Conservation (phyloP, 2,888 invertebrate species). For the Pherbina coryleti region DNA sequence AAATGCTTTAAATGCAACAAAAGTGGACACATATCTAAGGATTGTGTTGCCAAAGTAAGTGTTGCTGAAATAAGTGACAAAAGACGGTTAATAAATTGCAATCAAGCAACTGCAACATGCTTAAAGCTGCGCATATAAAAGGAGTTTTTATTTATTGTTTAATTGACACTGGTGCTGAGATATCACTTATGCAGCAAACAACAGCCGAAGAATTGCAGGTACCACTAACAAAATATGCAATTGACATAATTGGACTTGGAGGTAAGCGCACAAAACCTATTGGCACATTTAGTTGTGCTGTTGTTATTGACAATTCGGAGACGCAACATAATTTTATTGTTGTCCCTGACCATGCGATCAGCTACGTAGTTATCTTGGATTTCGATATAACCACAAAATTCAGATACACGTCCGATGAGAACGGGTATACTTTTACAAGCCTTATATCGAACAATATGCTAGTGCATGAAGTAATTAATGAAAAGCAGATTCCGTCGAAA, state of each 20-base stretch:
- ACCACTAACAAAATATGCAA: neutral
- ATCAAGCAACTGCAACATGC: neutral
- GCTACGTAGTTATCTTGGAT: conserved; percentile 28
- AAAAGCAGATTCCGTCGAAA: neutral
- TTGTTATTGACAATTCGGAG: conserved; percentile 14
- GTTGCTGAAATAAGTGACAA: too few relatives aligned
- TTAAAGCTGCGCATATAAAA: conserved; percentile 23
- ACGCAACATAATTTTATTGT: conserved; percentile 30
- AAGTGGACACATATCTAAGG: conserved; percentile 39
- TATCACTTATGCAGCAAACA: conserved; percentile 30
- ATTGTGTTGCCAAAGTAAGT: conserved; percentile 9
- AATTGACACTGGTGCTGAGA: conserved; percentile 28
- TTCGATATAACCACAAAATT: conserved; percentile 36
- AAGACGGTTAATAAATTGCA: neutral
- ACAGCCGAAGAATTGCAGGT: conserved; percentile 27
- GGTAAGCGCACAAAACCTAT: conserved; percentile 18
- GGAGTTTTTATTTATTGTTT: conserved; percentile 23
- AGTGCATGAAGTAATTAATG: too few relatives aligned
- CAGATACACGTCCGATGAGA: conserved; percentile 17
- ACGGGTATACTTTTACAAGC: conserved; percentile 23
- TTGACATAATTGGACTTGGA: conserved; percentile 31
- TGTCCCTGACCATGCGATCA: conserved; percentile 28
- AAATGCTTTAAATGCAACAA: conserved; percentile 46
- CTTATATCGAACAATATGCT: neutral
- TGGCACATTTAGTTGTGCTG: neutral